Percentiles rank a stretch among this genome's conserved stretches.
These are phyloP conservation scores for Dendrocopos noguchii DNA, from an alignment of 2,113 vertebrate species.

Conservation along the genomic window DNA sequence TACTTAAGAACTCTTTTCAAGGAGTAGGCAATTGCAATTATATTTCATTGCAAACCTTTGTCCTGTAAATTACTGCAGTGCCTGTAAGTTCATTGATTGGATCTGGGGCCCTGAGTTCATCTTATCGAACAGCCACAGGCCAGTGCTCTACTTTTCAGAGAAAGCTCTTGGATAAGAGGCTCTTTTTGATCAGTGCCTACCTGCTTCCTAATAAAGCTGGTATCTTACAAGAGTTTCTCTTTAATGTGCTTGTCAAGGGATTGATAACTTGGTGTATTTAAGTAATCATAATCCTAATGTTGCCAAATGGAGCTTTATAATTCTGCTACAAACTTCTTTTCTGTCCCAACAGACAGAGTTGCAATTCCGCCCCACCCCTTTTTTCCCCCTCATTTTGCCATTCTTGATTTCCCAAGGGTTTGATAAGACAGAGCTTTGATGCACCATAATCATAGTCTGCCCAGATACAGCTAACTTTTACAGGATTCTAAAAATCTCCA, in stretches of 20 bases:
- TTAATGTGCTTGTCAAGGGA: neutral
- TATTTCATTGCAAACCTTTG: slow-evolving; percentile 47
- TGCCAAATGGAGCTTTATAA: neutral
- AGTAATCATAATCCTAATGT: neutral
- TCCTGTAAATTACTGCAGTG: neutral
- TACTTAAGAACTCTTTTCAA: neutral
- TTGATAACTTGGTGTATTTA: neutral
- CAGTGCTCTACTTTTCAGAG: neutral
- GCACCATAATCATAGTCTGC: neutral
- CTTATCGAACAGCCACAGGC: neutral
- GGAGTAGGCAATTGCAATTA: neutral
- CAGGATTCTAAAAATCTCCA: neutral
- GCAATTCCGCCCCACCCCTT: neutral
- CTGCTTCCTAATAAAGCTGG: slow-evolving; percentile 4
- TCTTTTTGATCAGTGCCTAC: neutral
- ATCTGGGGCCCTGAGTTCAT: neutral
- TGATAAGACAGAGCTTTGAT: neutral
- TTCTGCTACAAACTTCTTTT: neutral
- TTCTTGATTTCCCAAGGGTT: neutral
- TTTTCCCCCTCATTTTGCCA: neutral
- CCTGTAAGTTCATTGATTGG: neutral
- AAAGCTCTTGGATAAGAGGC: neutral
- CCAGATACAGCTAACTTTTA: neutral
- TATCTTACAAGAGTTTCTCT: neutral
- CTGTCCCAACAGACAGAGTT: neutral